Percentiles rank a stretch among this genome's conserved stretches.
phyloP scores from a whole-genome alignment of 2,888 invertebrate species.

The Ischnura elegans region DNA sequence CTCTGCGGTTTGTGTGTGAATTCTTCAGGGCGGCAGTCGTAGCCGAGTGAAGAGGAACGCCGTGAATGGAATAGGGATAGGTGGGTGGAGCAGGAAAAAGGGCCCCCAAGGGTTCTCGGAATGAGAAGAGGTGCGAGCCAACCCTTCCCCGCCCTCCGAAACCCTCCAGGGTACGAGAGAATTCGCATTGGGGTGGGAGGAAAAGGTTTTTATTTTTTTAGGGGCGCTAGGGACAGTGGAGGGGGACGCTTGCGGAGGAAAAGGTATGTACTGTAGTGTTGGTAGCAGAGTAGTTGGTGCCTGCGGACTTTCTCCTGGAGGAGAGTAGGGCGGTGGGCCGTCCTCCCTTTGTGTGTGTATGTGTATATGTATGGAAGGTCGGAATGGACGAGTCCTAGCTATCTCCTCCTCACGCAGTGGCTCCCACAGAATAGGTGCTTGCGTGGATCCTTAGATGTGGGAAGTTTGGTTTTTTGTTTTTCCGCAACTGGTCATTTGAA shows the following conservation, averaged over 20 bases:
- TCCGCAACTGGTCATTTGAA: background rate
- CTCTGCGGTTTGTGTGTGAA: too few relatives aligned
- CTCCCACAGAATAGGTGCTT: background rate
- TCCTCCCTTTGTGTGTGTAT: too few relatives aligned
- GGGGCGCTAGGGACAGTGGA: too few relatives aligned
- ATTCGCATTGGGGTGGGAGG: background rate
- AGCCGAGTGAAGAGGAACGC: background rate
- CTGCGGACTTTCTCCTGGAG: background rate
- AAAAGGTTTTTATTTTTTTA: background rate
- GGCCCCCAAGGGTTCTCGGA: background rate
- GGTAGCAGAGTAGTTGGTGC: background rate
- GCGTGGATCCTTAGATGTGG: too few relatives aligned
- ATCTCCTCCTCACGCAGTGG: background rate
- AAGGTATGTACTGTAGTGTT: too few relatives aligned
- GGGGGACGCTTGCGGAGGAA: too few relatives aligned
- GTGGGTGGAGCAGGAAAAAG: background rate
- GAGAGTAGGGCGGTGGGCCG: background rate
- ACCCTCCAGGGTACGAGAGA: background rate
- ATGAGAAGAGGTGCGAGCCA: background rate
- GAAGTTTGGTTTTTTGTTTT: background rate
- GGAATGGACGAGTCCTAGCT: background rate
- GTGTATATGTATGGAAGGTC: background rate
- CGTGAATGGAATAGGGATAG: constrained; percentile 31
- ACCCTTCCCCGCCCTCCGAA: background rate
- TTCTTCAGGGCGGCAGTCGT: too few relatives aligned